These are phyloP conservation scores for Pseudachorutes palmiensis DNA, from an alignment of 1,140 invertebrate genomes.

Conservation along the genomic window DNA sequence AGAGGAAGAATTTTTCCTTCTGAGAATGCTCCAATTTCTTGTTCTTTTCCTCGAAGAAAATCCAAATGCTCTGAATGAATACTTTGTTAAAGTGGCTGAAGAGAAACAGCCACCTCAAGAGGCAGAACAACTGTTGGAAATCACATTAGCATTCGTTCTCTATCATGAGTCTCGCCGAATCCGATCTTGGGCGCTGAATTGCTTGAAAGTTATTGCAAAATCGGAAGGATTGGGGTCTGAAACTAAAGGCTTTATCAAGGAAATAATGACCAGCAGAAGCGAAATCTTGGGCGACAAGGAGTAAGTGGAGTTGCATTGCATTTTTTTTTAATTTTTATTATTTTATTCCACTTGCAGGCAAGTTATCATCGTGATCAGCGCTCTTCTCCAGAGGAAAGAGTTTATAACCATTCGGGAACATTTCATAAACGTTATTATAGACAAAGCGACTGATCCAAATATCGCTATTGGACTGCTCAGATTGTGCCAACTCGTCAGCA, in stretches of 20 bases:
- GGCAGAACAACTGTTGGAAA: conserved; percentile 15
- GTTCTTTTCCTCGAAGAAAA: conserved; percentile 4
- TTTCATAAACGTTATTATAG: conserved; percentile 11
- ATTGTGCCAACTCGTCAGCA: conserved; percentile 1
- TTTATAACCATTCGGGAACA: not conserved
- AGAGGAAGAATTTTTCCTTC: conserved; percentile 16
- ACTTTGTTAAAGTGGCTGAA: not conserved
- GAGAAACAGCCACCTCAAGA: not conserved
- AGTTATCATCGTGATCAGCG: conserved; percentile 1
- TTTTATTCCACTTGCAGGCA: conserved; percentile 13
- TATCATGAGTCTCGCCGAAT: conserved; percentile 21
- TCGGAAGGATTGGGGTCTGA: not conserved
- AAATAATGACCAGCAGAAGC: conserved; percentile 10
- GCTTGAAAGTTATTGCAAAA: conserved; percentile 12
- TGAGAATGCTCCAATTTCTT: conserved; percentile 30
- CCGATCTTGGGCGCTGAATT: conserved; percentile 20
- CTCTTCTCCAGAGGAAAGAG: not conserved
- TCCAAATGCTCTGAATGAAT: not conserved
- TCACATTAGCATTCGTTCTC: conserved; percentile 25
- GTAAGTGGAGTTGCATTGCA: conserved; percentile 12
- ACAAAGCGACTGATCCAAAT: not conserved
- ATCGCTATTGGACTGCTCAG: conserved; percentile 12
- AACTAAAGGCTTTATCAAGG: conserved; percentile 12
- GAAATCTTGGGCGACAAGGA: conserved; percentile 26
- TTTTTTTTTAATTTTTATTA: not conserved